These are phyloP conservation scores for Drosophila melanosoma DNA, from an alignment of 2,888 invertebrate genomes.

Conservation along the genomic window DNA sequence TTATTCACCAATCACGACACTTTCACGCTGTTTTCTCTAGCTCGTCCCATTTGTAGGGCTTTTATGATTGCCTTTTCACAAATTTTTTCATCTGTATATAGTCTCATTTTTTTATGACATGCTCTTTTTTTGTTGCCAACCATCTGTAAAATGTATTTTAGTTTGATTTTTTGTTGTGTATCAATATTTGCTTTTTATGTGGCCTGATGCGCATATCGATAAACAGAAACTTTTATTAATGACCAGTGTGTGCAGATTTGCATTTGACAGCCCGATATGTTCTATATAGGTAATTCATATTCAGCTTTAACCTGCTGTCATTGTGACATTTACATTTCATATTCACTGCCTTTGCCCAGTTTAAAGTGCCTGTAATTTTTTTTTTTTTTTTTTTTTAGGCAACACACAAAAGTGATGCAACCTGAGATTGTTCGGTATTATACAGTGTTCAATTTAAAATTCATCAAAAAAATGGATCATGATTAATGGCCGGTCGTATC, in stretches of 20 bases:
- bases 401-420: slow-evolving; percentile 26
- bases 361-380: slow-evolving; percentile 35
- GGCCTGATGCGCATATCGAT: slow-evolving; percentile 35
- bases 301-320: neutral
- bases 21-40: slow-evolving; percentile 47
- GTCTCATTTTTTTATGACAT: slow-evolving; percentile 40
- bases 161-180: slow-evolving; percentile 53
- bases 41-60: slow-evolving; percentile 20
- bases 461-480: slow-evolving; percentile 42
- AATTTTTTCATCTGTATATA: slow-evolving; percentile 32
- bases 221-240: slow-evolving; percentile 70
- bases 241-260: slow-evolving; percentile 77
- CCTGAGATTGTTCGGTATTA: slow-evolving; percentile 50
- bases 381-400: slow-evolving; percentile 13
- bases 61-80: slow-evolving; percentile 67
- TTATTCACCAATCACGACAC: neutral
- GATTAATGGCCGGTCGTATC: slow-evolving; percentile 64
- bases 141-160: slow-evolving; percentile 45
- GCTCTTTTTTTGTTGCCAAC: slow-evolving; percentile 23
- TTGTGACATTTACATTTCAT: slow-evolving; percentile 52
- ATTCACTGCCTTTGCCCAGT: slow-evolving; percentile 50
- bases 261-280: slow-evolving; percentile 66
- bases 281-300: slow-evolving; percentile 25
- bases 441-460: slow-evolving; percentile 55
- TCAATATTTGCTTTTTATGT: slow-evolving; percentile 72